Evolutionary conservation across 2,797 vertebrate genomes (phyloP), one percentile per base, ranked within the genome.

Genomic region (Okamejei kenojei): DNA sequence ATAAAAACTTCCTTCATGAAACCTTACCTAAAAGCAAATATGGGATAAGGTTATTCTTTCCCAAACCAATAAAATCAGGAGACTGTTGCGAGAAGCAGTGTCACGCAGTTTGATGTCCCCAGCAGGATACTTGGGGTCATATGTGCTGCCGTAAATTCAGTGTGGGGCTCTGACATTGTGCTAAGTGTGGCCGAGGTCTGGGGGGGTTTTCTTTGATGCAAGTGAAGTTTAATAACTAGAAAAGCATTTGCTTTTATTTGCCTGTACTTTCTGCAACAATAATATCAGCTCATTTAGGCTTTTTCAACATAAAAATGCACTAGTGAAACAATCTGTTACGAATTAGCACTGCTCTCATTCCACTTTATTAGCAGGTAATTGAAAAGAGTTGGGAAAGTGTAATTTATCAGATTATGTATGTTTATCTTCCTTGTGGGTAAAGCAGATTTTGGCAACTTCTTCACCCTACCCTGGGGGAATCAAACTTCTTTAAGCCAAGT

Each of bases 301-400:
- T 94, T 95, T 95, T 95, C 94, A 94, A 96, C 94, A 95, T 95
- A 95, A 94, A 95, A 96, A 96, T 95, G 95, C 95, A 95, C 96
- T 96, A 95, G 90, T 95, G 95, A 96, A 95, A 94, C 96, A 97
- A 97, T 97, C 97, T 97, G 97, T 96, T 96, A 95, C 95, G 95
- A 96, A 97, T 97, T 97, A 97, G 96, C 95, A 95, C 95, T 95
- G 95, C 96, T 96, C 95, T 94, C 95, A 95, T 97, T 97, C 97
- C 96, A 96, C 97, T 97, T 96, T 96, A 97, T 96, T 97, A 96
- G 96, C 96, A 96, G 96, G 96, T 97, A 97, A 97, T 97, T 97
- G 96, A 96, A 97, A 96, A 95, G 95, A 96, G 96, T 96, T 97
- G 96, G 96, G 96, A 96, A 96, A 96, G 96, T 96, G 96, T 96